Evolutionary conservation across 2,113 vertebrate species (phyloP).

Genomic region (Trochalopteron elliotii): DNA sequence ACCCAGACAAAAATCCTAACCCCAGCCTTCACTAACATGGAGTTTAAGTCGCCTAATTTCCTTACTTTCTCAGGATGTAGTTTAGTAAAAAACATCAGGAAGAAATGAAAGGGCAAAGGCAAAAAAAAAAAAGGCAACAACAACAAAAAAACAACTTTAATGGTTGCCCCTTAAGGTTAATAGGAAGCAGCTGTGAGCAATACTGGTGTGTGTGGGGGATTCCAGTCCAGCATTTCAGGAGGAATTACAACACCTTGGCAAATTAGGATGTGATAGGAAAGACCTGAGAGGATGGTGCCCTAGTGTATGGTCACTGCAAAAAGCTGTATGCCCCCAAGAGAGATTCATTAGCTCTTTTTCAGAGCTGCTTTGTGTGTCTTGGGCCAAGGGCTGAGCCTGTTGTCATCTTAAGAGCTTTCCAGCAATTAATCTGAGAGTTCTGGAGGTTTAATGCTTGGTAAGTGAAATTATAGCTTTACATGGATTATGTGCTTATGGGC

Average conservation of each 20-base stretch:
- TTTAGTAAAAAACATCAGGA: neutral
- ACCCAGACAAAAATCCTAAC: neutral
- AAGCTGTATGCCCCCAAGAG: neutral
- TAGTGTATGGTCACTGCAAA: neutral
- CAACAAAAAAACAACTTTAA: no score
- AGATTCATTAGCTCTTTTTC: no score
- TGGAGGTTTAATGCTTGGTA: neutral
- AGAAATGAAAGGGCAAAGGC: neutral
- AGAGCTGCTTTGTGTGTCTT: neutral
- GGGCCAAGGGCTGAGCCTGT: neutral
- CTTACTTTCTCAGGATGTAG: neutral
- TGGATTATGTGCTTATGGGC: neutral
- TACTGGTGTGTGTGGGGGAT: neutral
- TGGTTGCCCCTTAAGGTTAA: neutral
- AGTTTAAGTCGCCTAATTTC: neutral
- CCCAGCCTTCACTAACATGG: neutral
- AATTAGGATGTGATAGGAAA: neutral
- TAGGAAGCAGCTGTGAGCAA: neutral
- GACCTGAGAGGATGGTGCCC: neutral
- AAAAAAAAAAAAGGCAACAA: neutral
- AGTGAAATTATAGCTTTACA: neutral
- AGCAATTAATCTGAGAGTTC: neutral
- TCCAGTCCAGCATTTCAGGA: no score
- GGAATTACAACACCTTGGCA: neutral
- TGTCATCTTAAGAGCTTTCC: neutral